These are phyloP conservation scores for Dicerorhinus sumatrensis DNA, from an alignment of 2,113 vertebrate species.

Conservation along the genomic window DNA sequence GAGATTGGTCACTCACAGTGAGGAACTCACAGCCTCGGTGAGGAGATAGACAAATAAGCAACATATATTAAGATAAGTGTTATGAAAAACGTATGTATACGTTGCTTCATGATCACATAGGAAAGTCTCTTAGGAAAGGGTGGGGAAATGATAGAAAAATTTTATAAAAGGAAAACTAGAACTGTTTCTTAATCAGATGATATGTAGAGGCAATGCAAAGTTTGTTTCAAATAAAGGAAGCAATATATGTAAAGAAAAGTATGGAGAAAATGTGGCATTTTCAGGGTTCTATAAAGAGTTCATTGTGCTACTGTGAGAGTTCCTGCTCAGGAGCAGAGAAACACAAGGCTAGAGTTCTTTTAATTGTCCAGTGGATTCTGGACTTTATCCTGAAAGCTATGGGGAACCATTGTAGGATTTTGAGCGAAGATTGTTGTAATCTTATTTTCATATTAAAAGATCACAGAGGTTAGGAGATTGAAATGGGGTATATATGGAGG, in stretches of 20 bases:
- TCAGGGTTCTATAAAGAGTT: neutral
- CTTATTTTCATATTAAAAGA: conserved; percentile 10
- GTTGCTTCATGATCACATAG: neutral
- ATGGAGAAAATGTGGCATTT: neutral
- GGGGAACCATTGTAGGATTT: neutral
- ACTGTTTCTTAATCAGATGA: conserved; percentile 9
- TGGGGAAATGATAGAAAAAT: neutral
- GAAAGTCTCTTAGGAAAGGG: conserved; percentile 47
- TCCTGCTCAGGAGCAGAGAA: neutral
- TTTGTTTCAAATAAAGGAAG: conserved; percentile 10
- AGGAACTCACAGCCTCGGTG: conserved; percentile 69
- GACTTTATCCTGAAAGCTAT: neutral
- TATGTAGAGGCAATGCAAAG: neutral
- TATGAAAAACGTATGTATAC: conserved; percentile 14
- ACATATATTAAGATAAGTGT: conserved; percentile 50
- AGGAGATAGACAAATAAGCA: conserved; percentile 65
- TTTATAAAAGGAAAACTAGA: conserved; percentile 29
- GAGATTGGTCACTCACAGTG: conserved; percentile 72
- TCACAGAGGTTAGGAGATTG: neutral
- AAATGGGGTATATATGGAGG: neutral
- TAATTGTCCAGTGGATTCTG: neutral
- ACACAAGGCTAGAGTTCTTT: neutral
- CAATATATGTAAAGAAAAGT: neutral
- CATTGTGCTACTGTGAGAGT: neutral
- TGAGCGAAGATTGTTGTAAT: neutral